Conservation (phyloP, 2,888 invertebrate genomes). For the Leptinotarsa juncta region DNA sequence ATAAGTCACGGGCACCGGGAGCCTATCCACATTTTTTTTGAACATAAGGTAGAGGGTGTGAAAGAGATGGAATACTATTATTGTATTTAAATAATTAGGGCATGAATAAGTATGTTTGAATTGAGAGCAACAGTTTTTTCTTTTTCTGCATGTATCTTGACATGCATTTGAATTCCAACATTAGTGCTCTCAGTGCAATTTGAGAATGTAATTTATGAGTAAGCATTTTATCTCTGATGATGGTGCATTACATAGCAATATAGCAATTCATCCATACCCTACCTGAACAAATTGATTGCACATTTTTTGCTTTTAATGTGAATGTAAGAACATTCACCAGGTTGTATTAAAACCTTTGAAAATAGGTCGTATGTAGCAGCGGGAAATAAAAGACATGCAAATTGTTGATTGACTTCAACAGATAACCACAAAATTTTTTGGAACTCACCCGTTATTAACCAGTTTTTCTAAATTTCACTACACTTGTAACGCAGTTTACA, state of each 20-base stretch:
- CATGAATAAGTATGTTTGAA: too few relatives aligned
- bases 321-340: neutral
- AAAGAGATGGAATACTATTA: too few relatives aligned
- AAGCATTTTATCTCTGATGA: constrained; percentile 7
- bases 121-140: too few relatives aligned
- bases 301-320: neutral
- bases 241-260: neutral
- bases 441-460: neutral
- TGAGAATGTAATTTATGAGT: neutral
- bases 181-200: too few relatives aligned
- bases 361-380: neutral
- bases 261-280: neutral
- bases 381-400: constrained; percentile 1
- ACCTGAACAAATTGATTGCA: neutral
- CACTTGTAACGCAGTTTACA: neutral
- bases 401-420: neutral
- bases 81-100: too few relatives aligned
- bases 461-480: neutral
- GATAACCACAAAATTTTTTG: constrained; percentile 15
- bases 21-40: too few relatives aligned
- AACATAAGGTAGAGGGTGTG: too few relatives aligned
- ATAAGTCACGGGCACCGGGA: too few relatives aligned
- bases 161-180: too few relatives aligned
- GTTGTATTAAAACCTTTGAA: neutral
- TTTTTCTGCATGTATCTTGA: too few relatives aligned